phyloP scores from a whole-genome alignment of 2,888 invertebrate species.

The Drosophila quinaria region DNA sequence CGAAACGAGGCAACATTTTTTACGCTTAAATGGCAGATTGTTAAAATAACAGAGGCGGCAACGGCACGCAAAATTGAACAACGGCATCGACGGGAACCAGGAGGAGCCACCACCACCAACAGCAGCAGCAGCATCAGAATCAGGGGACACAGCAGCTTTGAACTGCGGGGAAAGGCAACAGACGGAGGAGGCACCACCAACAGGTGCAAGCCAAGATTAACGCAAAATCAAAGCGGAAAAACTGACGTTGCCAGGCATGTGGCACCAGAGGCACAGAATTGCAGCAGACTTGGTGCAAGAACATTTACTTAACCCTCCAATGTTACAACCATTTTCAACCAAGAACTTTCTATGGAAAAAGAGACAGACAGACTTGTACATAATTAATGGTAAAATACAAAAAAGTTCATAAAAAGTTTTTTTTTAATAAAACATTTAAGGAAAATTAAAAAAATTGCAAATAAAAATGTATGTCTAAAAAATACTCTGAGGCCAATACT shows the following conservation, averaged over 20 bases:
- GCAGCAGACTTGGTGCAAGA: conserved; percentile 51
- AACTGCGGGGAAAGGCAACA: neutral
- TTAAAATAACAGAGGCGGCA: conserved; percentile 81
- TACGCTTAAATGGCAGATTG: conserved; percentile 82
- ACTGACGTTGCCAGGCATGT: conserved; percentile 59
- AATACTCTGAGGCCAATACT: too few relatives aligned
- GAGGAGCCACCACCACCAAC: conserved; percentile 46
- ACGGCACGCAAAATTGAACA: conserved; percentile 81
- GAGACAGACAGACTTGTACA: neutral
- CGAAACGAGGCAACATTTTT: conserved; percentile 82
- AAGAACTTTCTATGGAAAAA: neutral
- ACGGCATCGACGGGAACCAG: conserved; percentile 68
- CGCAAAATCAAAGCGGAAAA: conserved; percentile 79
- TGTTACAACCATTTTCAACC: neutral
- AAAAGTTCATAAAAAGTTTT: too few relatives aligned
- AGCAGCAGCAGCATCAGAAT: conserved; percentile 5
- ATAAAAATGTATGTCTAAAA: too few relatives aligned
- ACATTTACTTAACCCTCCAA: conserved; percentile 60
- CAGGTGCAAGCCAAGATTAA: conserved; percentile 79
- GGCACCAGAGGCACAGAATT: conserved; percentile 37
- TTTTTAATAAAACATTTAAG: too few relatives aligned
- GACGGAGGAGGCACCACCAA: conserved; percentile 40
- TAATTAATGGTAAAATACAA: too few relatives aligned
- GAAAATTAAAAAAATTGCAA: too few relatives aligned
- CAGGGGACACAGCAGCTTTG: neutral